A percentile compares a stretch with the other conserved stretches of the same genome.
These are phyloP conservation scores for Rattus rattus DNA, from an alignment of 2,113 vertebrate genomes.

Conservation along the genomic window DNA sequence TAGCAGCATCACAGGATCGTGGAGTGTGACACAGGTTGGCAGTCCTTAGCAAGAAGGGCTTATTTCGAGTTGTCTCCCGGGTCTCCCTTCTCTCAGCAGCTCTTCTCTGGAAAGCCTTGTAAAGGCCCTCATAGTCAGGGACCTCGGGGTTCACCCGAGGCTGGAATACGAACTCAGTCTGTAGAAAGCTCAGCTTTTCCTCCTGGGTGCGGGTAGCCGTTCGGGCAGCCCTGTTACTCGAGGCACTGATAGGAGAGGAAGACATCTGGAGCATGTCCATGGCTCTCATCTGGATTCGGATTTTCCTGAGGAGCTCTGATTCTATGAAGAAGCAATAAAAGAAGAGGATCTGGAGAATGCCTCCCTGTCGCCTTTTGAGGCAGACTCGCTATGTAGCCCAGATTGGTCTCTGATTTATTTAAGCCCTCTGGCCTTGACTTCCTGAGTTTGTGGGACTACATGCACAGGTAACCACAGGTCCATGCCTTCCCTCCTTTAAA, in stretches of 20 bases:
- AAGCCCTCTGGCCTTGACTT: background rate
- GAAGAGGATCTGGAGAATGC: slow-evolving; percentile 2
- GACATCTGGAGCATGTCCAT: slow-evolving; percentile 87
- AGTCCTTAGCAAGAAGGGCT: slow-evolving; percentile 93
- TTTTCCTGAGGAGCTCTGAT: slow-evolving; percentile 89
- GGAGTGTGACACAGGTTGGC: slow-evolving; percentile 84
- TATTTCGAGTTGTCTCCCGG: slow-evolving; percentile 89
- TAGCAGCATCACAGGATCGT: slow-evolving; percentile 49
- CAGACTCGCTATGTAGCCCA: background rate
- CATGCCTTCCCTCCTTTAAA: background rate
- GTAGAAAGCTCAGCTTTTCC: slow-evolving; percentile 90
- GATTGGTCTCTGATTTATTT: background rate
- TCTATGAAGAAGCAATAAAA: slow-evolving; percentile 84
- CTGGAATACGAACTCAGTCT: slow-evolving; percentile 91
- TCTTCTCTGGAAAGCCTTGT: slow-evolving; percentile 91
- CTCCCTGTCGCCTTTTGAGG: background rate
- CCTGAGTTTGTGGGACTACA: background rate
- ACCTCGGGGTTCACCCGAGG: slow-evolving; percentile 90
- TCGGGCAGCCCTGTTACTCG: slow-evolving; percentile 70
- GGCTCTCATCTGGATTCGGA: slow-evolving; percentile 89
- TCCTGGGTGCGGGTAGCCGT: slow-evolving; percentile 87
- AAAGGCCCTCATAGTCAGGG: slow-evolving; percentile 92
- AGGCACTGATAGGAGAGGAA: slow-evolving; percentile 76
- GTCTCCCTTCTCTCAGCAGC: slow-evolving; percentile 84
- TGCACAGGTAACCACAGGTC: background rate